phyloP scores from a whole-genome alignment of 2,113 vertebrate genomes.

The Cinclus cinclus region DNA sequence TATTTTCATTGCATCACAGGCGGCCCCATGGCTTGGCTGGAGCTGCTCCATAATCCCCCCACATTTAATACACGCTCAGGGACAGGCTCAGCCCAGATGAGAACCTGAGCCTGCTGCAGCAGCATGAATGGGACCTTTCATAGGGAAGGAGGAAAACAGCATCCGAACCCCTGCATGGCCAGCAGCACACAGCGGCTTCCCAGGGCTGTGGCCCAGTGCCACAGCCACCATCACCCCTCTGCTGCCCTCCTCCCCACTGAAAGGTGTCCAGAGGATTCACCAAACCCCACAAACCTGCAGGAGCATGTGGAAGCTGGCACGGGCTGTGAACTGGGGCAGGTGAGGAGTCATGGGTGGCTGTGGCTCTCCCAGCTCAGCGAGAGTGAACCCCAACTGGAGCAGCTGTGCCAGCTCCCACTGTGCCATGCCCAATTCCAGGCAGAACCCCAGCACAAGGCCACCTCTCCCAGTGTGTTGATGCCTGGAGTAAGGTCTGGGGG shows the following conservation, averaged over 20 bases:
- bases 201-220: not conserved
- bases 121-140: conserved; percentile 43
- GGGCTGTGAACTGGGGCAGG: not conserved
- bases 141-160: not conserved
- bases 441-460: not conserved
- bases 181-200: not conserved
- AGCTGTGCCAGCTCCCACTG: not conserved
- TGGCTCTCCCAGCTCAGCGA: rapidly evolving
- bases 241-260: rapidly evolving
- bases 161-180: not conserved
- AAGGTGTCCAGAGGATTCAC: not conserved
- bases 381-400: not conserved
- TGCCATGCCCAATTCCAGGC: not conserved
- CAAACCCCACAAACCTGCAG: not conserved
- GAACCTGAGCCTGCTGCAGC: conserved; percentile 28
- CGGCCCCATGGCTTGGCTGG: not conserved
- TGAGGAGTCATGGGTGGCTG: not conserved
- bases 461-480: not conserved
- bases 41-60: conserved; percentile 24
- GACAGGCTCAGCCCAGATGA: conserved; percentile 16
- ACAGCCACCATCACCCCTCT: not conserved
- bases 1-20: conserved; percentile 31
- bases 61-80: conserved; percentile 1
- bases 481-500: not conserved
- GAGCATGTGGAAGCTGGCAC: rapidly evolving